Percentiles rank a stretch among this genome's conserved stretches.
Conservation (phyloP, 2,888 invertebrate species). For the Hirtodrosophila cameraria region DNA sequence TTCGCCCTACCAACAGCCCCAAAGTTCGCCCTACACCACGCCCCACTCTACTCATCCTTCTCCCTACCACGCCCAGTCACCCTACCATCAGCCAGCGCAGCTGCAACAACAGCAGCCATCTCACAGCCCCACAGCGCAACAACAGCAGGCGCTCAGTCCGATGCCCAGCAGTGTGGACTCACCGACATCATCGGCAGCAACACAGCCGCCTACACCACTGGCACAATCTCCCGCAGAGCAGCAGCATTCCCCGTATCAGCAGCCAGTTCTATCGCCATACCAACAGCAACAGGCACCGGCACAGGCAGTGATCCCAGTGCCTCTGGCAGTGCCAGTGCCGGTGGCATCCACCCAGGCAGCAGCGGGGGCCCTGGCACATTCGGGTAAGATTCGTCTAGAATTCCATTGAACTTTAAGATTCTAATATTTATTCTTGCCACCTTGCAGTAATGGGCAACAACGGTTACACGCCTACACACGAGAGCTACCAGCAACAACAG, state of each 20-base stretch:
- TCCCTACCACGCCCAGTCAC: conserved; percentile 84
- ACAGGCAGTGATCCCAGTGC: conserved; percentile 56
- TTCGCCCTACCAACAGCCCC: conserved; percentile 85
- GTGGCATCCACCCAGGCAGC: conserved; percentile 72
- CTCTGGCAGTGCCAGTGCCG: conserved; percentile 80
- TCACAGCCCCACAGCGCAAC: conserved; percentile 73
- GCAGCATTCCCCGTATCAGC: conserved; percentile 84
- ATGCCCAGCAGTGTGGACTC: conserved; percentile 78
- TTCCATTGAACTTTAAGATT: background rate
- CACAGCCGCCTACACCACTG: conserved; percentile 80
- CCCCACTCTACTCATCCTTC: conserved; percentile 80
- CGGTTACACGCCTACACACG: conserved; percentile 49
- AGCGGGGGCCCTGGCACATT: conserved; percentile 43
- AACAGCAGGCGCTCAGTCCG: conserved; percentile 77
- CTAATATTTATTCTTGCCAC: background rate
- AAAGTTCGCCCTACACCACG: conserved; percentile 84
- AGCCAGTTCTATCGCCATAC: conserved; percentile 85
- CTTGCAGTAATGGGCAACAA: conserved; percentile 44
- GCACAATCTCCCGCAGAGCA: conserved; percentile 83
- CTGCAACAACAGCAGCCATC: conserved; percentile 49
- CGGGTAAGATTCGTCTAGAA: conserved; percentile 45
- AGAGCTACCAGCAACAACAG: conserved; percentile 55
- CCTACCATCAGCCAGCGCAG: conserved; percentile 77
- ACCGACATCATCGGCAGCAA: conserved; percentile 80
- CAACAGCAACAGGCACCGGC: conserved; percentile 73